Conservation (phyloP, 2,888 invertebrate species). For the Scaeva pyrastri region DNA sequence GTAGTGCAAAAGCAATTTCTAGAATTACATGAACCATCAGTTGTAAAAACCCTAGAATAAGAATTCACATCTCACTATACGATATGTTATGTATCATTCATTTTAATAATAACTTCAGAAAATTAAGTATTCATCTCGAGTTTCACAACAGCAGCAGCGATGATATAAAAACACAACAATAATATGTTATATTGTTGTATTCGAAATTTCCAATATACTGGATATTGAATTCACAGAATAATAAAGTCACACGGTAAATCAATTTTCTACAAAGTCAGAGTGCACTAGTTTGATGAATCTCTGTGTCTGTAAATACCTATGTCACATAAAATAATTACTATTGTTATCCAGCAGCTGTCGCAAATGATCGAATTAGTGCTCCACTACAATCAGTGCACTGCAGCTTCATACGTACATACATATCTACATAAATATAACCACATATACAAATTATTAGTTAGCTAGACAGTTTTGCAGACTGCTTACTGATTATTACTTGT, state of each 20-base stretch:
- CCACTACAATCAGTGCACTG: constrained; percentile 30
- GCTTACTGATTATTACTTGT: constrained; percentile 39
- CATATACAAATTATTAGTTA: constrained; percentile 42
- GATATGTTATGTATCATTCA: background rate
- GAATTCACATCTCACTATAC: background rate
- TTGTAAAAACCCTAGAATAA: constrained; percentile 7
- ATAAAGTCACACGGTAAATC: background rate
- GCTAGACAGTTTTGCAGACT: constrained; percentile 63
- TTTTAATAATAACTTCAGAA: background rate
- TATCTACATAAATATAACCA: constrained; percentile 5
- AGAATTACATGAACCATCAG: background rate
- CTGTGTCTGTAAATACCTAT: background rate
- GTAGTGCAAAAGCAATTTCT: background rate
- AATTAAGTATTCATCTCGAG: constrained; percentile 3
- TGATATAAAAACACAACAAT: too few species aligned
- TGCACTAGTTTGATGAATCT: constrained; percentile 4
- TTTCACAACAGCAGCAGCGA: background rate
- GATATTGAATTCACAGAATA: constrained; percentile 12
- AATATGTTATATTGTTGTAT: background rate
- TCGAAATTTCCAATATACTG: background rate
- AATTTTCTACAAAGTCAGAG: constrained; percentile 15
- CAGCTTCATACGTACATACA: constrained; percentile 22
- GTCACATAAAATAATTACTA: constrained; percentile 18
- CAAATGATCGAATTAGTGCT: background rate
- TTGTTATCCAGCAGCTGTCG: background rate